phyloP scores from a whole-genome alignment of 2,113 vertebrate species.

The Periophthalmus modestus region DNA sequence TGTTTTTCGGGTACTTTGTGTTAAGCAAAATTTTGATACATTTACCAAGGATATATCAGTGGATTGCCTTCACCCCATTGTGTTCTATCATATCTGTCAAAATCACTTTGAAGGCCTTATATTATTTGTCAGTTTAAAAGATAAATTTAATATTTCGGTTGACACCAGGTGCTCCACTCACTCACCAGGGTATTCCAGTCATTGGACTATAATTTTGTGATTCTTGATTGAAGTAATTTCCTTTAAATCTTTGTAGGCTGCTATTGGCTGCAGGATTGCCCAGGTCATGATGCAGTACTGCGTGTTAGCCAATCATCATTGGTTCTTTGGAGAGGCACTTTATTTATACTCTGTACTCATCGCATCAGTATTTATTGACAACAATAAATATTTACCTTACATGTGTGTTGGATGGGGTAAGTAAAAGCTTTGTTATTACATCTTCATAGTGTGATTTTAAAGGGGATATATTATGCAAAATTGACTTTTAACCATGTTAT shows the following conservation, averaged over 20 bases:
- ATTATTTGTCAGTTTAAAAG: not conserved
- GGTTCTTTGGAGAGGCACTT: conserved; percentile 85
- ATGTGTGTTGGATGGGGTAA: conserved; percentile 85
- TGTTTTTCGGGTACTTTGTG: not conserved
- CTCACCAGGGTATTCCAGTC: not conserved
- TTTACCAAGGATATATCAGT: not conserved
- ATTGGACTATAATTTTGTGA: not conserved
- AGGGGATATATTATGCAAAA: too few relatives aligned
- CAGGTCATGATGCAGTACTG: conserved; percentile 86
- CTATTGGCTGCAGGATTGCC: conserved; percentile 79
- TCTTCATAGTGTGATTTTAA: not conserved
- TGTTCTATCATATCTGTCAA: not conserved
- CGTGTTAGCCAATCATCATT: conserved; percentile 85
- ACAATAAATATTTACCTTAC: conserved; percentile 81
- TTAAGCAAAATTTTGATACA: not conserved
- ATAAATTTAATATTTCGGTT: not conserved
- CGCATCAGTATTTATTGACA: conserved; percentile 80
- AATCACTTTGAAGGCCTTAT: not conserved
- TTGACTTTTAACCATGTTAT: too few relatives aligned
- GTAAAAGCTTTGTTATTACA: conserved; percentile 11
- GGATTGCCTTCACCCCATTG: not conserved
- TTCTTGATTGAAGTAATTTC: not conserved
- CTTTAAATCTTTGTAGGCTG: conserved; percentile 61
- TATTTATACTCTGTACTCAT: conserved; percentile 85
- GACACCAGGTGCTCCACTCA: too few relatives aligned